Evolutionary conservation across 2,113 vertebrate genomes (phyloP), one percentile per base, ranked within the genome.

Genomic region (Dascyllus trimaculatus): DNA sequence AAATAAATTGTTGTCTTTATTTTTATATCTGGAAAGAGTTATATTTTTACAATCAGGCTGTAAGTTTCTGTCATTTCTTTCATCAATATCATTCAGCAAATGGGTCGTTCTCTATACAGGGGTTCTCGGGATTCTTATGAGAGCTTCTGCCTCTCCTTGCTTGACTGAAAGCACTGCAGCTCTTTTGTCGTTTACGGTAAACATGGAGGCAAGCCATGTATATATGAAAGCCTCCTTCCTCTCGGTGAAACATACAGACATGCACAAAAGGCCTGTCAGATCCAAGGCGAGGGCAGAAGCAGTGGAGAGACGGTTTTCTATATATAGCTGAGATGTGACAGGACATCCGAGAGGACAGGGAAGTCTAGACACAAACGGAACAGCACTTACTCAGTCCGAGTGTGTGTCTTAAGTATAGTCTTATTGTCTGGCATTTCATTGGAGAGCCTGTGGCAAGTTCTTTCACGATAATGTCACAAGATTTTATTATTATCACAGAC

Each of bases 301-400:
- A 66, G 49, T n/a, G 48, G 57, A 53, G 75, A 78, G 79, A 81
- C 79, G 63, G 79, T 45, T 8, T 74, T 65, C 90, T 93, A 91
- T 82, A 87, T 91, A 92, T 92, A 93, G 83, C 85, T 22, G 71
- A 81, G 75, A 88, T 83, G 85, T 91, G 82, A 88, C 88, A 91
- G 85, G 88, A 93, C 88, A 88, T 90, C 87, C 83, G 82, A 90
- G 73, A 88, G 71, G 82, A 86, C 74, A 73, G 69, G 85, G 80
- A 86, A 81, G 88, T 90, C 86, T 87, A 89, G 90, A 88, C 87
- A 78, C 43, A 80, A 90, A 85, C 61, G 21, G 66, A 82, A 71
- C 45, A 80, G 66, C 71, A 60, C 72, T 57, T 58, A 63, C 52
- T 71, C 49, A 73, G 57, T 3, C 6, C 19, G 19, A 18, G 48